Evolutionary conservation across 1,140 invertebrate genomes (phyloP).

Genomic region (Cydia pomonella): DNA sequence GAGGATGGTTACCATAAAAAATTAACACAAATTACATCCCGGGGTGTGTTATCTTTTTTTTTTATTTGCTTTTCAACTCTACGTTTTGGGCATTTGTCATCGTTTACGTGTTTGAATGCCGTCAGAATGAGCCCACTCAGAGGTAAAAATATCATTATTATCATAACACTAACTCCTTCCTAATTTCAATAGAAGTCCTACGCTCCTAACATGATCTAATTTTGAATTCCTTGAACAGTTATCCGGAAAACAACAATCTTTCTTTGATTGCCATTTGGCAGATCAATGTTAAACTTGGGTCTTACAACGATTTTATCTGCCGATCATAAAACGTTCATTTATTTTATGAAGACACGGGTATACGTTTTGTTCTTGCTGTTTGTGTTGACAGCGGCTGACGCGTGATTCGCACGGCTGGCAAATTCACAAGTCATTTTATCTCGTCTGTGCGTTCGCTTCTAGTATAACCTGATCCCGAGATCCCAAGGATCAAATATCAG

Average conservation of each 20-base stretch:
- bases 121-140: neutral
- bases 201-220: neutral
- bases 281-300: slow-evolving; percentile 3
- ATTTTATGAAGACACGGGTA: slow-evolving; percentile 27
- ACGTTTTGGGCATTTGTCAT: neutral
- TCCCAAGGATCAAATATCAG: neutral
- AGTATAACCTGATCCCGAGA: neutral
- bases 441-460: neutral
- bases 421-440: neutral
- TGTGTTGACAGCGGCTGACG: slow-evolving; percentile 37
- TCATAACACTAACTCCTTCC: too few relatives aligned
- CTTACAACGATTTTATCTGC: slow-evolving; percentile 12
- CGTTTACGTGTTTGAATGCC: neutral
- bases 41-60: neutral
- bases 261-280: neutral
- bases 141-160: neutral
- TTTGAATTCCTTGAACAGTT: slow-evolving; percentile 7
- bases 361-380: slow-evolving; percentile 21
- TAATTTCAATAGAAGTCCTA: too few relatives aligned
- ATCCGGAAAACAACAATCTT: neutral
- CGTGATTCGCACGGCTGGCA: slow-evolving; percentile 43
- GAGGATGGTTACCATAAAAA: neutral
- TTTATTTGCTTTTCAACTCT: neutral
- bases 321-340: slow-evolving; percentile 23
- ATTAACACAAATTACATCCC: too few relatives aligned